phyloP scores from a whole-genome alignment of 1,140 invertebrate genomes.

The Daktulosphaira vitifoliae region DNA sequence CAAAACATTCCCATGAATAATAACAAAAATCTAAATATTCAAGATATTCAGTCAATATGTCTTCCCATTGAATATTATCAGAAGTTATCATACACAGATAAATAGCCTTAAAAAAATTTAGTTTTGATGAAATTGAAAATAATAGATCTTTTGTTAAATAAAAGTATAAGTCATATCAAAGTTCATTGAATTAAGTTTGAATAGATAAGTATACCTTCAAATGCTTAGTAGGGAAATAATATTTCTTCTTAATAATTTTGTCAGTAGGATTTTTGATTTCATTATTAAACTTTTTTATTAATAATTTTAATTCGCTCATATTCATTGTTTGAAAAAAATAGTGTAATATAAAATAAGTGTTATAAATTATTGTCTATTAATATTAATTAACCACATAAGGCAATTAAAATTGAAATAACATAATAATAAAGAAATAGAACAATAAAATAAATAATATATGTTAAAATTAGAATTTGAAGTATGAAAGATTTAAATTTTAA shows the following conservation, averaged over 20 bases:
- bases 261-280: constrained; percentile 9
- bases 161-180: neutral
- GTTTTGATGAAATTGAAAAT: neutral
- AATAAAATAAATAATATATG: too few species aligned
- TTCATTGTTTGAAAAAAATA: too few species aligned
- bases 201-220: constrained; percentile 8
- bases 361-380: too few species aligned
- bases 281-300: neutral
- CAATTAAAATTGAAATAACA: too few species aligned
- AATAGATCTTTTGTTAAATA: neutral
- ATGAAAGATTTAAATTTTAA: too few species aligned
- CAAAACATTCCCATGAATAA: constrained; percentile 28
- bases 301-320: neutral
- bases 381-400: too few species aligned
- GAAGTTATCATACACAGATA: neutral
- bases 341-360: too few species aligned
- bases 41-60: neutral
- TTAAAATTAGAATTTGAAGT: too few species aligned
- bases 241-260: constrained; percentile 16
- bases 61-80: constrained; percentile 5
- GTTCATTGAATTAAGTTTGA: too few species aligned
- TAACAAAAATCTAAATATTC: constrained; percentile 20
- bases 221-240: constrained; percentile 12
- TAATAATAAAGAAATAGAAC: too few species aligned
- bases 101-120: constrained; percentile 5